A percentile compares a stretch with the other conserved stretches of the same genome.
Evolutionary conservation across 2,797 vertebrate genomes (phyloP).

Genomic region (Poecilia gillii): DNA sequence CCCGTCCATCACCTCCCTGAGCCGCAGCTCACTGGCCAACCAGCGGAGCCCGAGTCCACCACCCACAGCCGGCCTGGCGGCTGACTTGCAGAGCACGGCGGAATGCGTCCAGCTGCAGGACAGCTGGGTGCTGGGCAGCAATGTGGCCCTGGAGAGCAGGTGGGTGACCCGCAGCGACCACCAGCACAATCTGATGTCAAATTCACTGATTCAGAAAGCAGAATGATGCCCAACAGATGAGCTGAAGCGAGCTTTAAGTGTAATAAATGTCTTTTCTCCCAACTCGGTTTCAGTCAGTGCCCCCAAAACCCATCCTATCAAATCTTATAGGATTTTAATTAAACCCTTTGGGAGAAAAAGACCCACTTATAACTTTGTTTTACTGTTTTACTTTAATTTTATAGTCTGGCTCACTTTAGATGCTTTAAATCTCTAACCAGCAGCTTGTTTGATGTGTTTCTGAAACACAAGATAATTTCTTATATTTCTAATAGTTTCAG

Average conservation of each 20-base stretch:
- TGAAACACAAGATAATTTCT: constrained; percentile 1
- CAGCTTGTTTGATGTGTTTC: constrained; percentile 12
- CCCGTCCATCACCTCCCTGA: constrained; percentile 96
- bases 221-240: constrained; percentile 19
- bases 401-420: constrained; percentile 1
- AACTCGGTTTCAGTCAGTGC: neutral
- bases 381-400: constrained; percentile 12
- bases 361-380: neutral
- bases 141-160: constrained; percentile 99
- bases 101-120: constrained; percentile 99
- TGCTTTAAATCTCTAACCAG: constrained; percentile 1
- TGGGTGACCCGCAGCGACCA: constrained; percentile 69
- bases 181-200: constrained; percentile 26
- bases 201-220: constrained; percentile 23
- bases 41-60: constrained; percentile 96
- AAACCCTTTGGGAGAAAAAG: neutral
- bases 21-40: constrained; percentile 96
- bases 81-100: constrained; percentile 98
- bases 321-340: constrained; percentile 6
- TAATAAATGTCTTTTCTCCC: neutral
- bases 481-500: constrained; percentile 22
- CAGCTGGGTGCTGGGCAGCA: constrained; percentile 99
- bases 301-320: neutral
- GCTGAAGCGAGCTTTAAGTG: neutral
- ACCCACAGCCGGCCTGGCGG: constrained; percentile 93